A percentile compares a stretch with the other conserved stretches of the same genome.
These are phyloP conservation scores for Noctua janthina DNA, from an alignment of 2,888 invertebrate species.

Conservation along the genomic window DNA sequence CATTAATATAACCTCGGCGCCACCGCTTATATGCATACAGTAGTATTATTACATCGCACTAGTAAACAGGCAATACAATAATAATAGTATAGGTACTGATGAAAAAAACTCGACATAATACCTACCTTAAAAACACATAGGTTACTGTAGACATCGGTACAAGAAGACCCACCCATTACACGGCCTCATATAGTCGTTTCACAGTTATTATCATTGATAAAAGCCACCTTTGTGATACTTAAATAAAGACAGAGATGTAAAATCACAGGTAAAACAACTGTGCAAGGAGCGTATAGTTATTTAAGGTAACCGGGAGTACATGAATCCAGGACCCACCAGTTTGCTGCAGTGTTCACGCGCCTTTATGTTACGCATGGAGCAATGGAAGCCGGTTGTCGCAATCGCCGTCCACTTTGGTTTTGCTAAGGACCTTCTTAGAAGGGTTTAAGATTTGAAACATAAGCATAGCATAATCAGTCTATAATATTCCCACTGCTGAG, in stretches of 20 bases:
- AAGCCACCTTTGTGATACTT: background rate
- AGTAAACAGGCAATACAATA: background rate
- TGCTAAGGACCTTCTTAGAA: background rate
- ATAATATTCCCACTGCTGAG: too few species aligned
- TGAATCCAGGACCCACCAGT: background rate
- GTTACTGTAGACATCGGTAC: background rate
- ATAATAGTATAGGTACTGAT: background rate
- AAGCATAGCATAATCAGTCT: too few species aligned
- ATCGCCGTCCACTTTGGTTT: background rate
- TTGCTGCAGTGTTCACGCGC: background rate
- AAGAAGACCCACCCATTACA: background rate
- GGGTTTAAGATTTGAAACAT: background rate
- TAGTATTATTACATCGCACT: constrained; percentile 1
- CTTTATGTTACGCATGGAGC: background rate
- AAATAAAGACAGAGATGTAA: background rate
- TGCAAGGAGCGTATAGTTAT: background rate
- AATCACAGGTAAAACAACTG: background rate
- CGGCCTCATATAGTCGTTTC: background rate
- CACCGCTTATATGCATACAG: constrained; percentile 8
- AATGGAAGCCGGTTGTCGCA: background rate
- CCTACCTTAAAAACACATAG: background rate
- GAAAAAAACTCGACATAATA: background rate
- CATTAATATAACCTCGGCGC: background rate
- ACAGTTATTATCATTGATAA: background rate
- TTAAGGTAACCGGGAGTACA: background rate